phyloP scores from a whole-genome alignment of 2,113 vertebrate species.

The Callopanchax toddi region DNA sequence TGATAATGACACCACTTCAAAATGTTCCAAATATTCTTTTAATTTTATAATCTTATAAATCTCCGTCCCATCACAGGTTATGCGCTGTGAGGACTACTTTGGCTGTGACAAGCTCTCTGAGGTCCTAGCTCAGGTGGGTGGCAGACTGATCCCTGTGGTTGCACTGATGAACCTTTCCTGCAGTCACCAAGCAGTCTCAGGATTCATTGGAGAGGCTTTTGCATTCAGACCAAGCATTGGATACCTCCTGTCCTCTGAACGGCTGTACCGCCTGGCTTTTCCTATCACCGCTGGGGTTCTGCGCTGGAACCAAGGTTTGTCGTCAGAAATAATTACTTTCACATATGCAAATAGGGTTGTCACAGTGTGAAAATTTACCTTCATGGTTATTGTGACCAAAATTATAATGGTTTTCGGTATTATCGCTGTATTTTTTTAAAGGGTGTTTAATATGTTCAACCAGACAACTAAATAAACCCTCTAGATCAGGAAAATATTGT shows the following conservation, averaged over 20 bases:
- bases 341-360: not conserved
- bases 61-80: slow-evolving; percentile 65
- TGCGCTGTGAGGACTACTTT: slow-evolving; percentile 77
- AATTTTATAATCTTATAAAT: too few relatives aligned
- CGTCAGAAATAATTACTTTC: not conserved
- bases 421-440: too few relatives aligned
- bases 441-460: too few relatives aligned
- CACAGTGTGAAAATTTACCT: too few relatives aligned
- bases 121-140: slow-evolving; percentile 77
- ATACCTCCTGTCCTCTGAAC: slow-evolving; percentile 81
- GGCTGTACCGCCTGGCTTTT: slow-evolving; percentile 78
- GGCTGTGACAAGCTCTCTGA: slow-evolving; percentile 84
- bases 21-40: too few relatives aligned
- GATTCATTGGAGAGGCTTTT: slow-evolving; percentile 54
- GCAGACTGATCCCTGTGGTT: slow-evolving; percentile 83
- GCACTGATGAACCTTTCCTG: slow-evolving; percentile 66
- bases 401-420: too few relatives aligned
- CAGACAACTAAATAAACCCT: too few relatives aligned
- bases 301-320: slow-evolving; percentile 76
- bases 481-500: too few relatives aligned
- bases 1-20: too few relatives aligned
- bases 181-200: slow-evolving; percentile 1
- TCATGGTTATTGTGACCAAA: too few relatives aligned
- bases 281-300: slow-evolving; percentile 76
- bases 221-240: slow-evolving; percentile 79